A percentile compares a stretch with the other conserved stretches of the same genome.
These are phyloP conservation scores for Pseudomyrmex flavicornis DNA, from an alignment of 1,140 invertebrate species.

Conservation along the genomic window DNA sequence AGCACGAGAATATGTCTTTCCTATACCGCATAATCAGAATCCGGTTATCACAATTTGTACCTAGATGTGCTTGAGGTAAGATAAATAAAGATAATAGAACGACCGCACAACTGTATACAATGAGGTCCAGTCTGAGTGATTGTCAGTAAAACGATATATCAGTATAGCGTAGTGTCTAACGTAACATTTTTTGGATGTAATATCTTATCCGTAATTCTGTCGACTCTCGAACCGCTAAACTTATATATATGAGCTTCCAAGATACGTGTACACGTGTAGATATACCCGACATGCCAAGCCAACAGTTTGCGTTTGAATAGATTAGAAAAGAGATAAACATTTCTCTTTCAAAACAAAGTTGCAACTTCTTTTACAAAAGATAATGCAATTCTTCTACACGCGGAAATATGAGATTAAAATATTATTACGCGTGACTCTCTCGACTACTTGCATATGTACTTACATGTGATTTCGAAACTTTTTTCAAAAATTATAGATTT, in stretches of 20 bases:
- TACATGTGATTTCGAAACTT: conserved; percentile 58
- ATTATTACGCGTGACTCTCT: conserved; percentile 17
- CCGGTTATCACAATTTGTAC: conserved; percentile 78
- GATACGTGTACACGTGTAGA: conserved; percentile 70
- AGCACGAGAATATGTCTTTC: conserved; percentile 75
- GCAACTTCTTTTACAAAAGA: conserved; percentile 24
- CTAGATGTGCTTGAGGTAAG: conserved; percentile 76
- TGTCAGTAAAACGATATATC: conserved; percentile 81
- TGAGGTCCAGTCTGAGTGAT: conserved; percentile 76
- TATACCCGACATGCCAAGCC: conserved; percentile 80
- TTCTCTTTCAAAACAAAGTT: conserved; percentile 33
- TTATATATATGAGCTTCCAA: conserved; percentile 77
- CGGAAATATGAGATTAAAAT: conserved; percentile 25
- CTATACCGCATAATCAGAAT: conserved; percentile 79
- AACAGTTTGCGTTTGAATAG: conserved; percentile 69
- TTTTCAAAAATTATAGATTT: conserved; percentile 61
- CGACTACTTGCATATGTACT: conserved; percentile 37
- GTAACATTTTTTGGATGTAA: conserved; percentile 78
- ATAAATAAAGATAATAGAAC: conserved; percentile 57
- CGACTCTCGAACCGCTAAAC: conserved; percentile 70
- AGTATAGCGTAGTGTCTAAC: conserved; percentile 76
- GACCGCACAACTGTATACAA: conserved; percentile 77
- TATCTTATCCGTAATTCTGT: conserved; percentile 71
- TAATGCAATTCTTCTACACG: conserved; percentile 10
- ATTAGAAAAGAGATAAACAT: conserved; percentile 22